Base-by-base conservation (phyloP, 2,888 invertebrate genomes). In the Gymnosoma rotundatum region DNA sequence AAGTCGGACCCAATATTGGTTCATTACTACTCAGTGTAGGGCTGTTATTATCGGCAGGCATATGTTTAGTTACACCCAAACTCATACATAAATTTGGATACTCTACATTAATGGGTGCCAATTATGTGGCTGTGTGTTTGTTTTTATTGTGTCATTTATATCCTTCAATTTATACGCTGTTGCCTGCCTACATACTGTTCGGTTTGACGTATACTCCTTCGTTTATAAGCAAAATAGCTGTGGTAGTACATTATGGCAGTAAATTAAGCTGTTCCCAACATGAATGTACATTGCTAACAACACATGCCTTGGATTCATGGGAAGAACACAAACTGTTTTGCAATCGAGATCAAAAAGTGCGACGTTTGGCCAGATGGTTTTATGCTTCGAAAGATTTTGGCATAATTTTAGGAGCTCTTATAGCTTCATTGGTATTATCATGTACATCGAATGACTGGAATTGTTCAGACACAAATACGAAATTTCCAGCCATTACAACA, bases 1-100 rank as follows among this genome's bases (percentile, higher is more conserved):
- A 89, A 25, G 86, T 92, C 12, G 92, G 92, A 0, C 92, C 92
- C 2, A 92, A 90, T 67, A 90, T 92, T 21, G 96, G 96, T 0
- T 94, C 95, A 0, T 90, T 95, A 67, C 93, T 96, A 2, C 92
- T 96, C 14, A 94, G 95, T 1, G 90, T 93, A 12, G 93, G 95
- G 89, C 95, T 95, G 88, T 89, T 94, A 0, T 91, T 94, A 38
- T 95, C 95, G 2, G 94, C 95, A 0, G 88, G 94, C 0, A 94
- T 94, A 52, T 94, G 90, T 86, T 92, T 93, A 89, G 87, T 93
- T 21, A 93, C 94, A 4, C 94, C 94, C 0, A 92, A 93, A 9
- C 87, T 94, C 45, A 92, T 94, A 0, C 93, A 93, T 20, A 93
- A 93, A 86, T 89, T 94, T 12, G 94, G 94, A 9, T 93, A 93